phyloP scores from a whole-genome alignment of 2,888 invertebrate species.

The Phortica magna region DNA sequence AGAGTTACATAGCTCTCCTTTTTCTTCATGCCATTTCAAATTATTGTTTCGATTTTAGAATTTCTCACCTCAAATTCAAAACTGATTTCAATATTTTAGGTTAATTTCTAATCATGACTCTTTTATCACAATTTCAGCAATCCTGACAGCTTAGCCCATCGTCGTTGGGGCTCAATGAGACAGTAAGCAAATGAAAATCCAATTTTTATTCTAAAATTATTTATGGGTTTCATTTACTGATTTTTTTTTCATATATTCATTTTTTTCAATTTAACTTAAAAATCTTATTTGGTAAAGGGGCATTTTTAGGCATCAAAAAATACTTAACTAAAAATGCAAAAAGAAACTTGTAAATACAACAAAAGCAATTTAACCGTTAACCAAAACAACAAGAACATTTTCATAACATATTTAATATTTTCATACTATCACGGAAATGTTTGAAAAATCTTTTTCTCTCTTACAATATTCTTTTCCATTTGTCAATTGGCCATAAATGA shows the following conservation, averaged over 20 bases:
- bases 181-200: slow-evolving; percentile 78
- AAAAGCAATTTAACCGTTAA: too few relatives aligned
- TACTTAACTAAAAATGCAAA: background rate
- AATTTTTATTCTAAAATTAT: slow-evolving; percentile 37
- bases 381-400: too few relatives aligned
- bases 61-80: background rate
- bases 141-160: slow-evolving; percentile 81
- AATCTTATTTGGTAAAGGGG: slow-evolving; percentile 1
- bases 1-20: too few relatives aligned
- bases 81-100: background rate
- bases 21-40: too few relatives aligned
- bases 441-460: background rate
- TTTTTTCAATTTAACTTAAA: background rate
- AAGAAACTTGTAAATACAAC: slow-evolving; percentile 12
- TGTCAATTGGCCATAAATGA: background rate
- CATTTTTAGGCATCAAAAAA: background rate
- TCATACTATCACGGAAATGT: background rate
- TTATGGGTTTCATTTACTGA: slow-evolving; percentile 44
- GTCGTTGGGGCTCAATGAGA: slow-evolving; percentile 84
- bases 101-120: slow-evolving; percentile 25
- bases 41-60: too few relatives aligned
- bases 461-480: background rate
- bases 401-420: background rate
- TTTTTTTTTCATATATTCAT: slow-evolving; percentile 29
- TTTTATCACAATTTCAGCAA: slow-evolving; percentile 78